Evolutionary conservation across 2,113 vertebrate species (phyloP), one percentile per base, ranked within the genome.

Genomic region (Plotosus lineatus): DNA sequence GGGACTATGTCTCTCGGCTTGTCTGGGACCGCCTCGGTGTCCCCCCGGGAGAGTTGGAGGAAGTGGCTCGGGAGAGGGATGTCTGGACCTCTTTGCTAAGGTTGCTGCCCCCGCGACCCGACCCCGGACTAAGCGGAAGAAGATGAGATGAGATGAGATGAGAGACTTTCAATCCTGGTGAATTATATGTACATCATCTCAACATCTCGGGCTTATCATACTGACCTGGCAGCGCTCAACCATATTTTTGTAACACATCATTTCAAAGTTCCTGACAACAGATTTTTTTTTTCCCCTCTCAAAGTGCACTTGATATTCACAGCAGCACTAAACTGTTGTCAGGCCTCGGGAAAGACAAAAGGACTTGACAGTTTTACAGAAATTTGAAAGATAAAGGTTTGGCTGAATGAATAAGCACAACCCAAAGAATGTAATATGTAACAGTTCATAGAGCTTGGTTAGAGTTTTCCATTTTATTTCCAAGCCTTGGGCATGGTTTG

Each of bases 111-210:
- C n/a, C n/a, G n/a, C n/a, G n/a, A n/a, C n/a, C n/a, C n/a, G n/a
- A n/a, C n/a, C n/a, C n/a, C n/a, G n/a, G n/a, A n/a, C n/a, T n/a
- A n/a, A n/a, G n/a, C n/a, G n/a, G n/a, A n/a, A n/a, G n/a, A n/a
- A n/a, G n/a, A n/a, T n/a, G n/a, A n/a, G n/a, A n/a, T n/a, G n/a
- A n/a, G n/a, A n/a, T n/a, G n/a, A n/a, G n/a, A n/a, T n/a, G n/a
- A n/a, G n/a, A n/a, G 33, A 26, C 51, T 36, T 19, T 10, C 31
- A 14, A 38, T 46, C 40, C 38, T 17, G 78, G 9, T 38, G 56
- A 40, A 75, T 75, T 65, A 63, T 55, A 55, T 65, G n/a, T 44
- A 53, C 38, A 60, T 75, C n/a, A 63, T 75, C 36, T 8, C 33
- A 38, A n/a, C 4, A 28, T 61, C 1, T 60, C 21, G 38, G 15